Percentiles rank a stretch among this genome's conserved stretches.
phyloP scores from a whole-genome alignment of 2,888 invertebrate genomes.

The Lasioglossum lativentre region DNA sequence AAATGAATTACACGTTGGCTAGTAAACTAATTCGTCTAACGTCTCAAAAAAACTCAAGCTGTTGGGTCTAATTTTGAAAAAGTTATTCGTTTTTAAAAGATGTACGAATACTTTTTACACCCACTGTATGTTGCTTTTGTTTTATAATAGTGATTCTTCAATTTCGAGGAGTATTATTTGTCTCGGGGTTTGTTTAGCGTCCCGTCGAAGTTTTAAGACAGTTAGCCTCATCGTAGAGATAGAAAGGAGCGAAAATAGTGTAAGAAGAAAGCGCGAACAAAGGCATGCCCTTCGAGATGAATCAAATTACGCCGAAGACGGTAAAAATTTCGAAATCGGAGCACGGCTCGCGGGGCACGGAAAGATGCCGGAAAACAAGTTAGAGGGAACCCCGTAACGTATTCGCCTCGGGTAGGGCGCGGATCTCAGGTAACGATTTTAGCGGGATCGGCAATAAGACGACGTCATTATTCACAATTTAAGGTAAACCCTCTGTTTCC shows the following conservation, averaged over 20 bases:
- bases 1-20: too few species aligned
- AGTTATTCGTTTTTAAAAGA: too few species aligned
- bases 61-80: too few species aligned
- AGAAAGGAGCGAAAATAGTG: background rate
- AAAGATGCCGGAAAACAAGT: constrained; percentile 22
- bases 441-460: constrained; percentile 61
- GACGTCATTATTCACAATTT: constrained; percentile 74
- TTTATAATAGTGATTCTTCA: too few species aligned
- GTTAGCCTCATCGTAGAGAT: background rate
- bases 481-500: constrained; percentile 57
- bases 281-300: background rate
- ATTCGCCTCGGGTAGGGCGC: constrained; percentile 59
- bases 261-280: background rate
- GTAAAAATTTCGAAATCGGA: constrained; percentile 46
- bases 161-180: too few species aligned
- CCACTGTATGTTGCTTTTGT: too few species aligned
- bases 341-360: constrained; percentile 28
- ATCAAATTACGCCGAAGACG: constrained; percentile 26
- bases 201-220: background rate
- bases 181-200: background rate
- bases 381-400: constrained; percentile 40
- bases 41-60: too few species aligned
- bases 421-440: constrained; percentile 66
- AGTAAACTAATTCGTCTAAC: too few species aligned
- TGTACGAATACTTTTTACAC: too few species aligned